Conservation (phyloP, 2,113 vertebrate species). For the Osmerus eperlanus region DNA sequence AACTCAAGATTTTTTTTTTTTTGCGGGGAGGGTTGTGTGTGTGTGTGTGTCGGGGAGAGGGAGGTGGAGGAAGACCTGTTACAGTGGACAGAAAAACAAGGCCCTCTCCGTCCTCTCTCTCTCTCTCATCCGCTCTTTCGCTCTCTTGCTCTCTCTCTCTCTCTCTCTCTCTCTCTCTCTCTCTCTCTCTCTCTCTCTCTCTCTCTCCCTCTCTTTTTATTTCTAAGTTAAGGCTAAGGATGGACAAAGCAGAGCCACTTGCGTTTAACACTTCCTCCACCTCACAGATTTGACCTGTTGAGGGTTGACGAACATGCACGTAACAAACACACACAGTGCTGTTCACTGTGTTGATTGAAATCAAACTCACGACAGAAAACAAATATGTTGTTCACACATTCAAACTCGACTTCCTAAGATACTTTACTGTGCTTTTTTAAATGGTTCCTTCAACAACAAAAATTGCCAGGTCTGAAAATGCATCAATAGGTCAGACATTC, state of each 20-base stretch:
- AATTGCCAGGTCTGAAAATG: slow-evolving; percentile 49
- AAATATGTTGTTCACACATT: slow-evolving; percentile 11
- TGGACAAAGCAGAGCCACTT: no score
- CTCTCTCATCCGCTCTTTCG: no score
- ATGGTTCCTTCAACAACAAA: slow-evolving; percentile 29
- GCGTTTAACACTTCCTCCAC: no score
- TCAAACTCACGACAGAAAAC: slow-evolving; percentile 19
- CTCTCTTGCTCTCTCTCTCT: no score
- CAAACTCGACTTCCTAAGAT: slow-evolving; percentile 12
- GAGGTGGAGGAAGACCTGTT: slow-evolving; percentile 42
- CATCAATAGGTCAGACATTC: slow-evolving; percentile 36
- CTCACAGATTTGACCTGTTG: no score
- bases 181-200: no score
- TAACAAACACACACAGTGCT: no score
- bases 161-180: no score
- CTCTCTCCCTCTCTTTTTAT: no score
- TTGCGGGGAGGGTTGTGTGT: slow-evolving; percentile 25
- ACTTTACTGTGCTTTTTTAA: slow-evolving; percentile 25
- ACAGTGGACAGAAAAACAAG: slow-evolving; percentile 7
- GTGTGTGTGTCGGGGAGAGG: slow-evolving; percentile 44
- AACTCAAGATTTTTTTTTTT: slow-evolving; percentile 48
- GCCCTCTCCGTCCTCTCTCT: no score
- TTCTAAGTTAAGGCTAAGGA: no score
- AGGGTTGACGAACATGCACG: no score
- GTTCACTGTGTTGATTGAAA: background rate